These are phyloP conservation scores for Sialis fuliginosa DNA, from an alignment of 2,888 invertebrate genomes.

Conservation along the genomic window DNA sequence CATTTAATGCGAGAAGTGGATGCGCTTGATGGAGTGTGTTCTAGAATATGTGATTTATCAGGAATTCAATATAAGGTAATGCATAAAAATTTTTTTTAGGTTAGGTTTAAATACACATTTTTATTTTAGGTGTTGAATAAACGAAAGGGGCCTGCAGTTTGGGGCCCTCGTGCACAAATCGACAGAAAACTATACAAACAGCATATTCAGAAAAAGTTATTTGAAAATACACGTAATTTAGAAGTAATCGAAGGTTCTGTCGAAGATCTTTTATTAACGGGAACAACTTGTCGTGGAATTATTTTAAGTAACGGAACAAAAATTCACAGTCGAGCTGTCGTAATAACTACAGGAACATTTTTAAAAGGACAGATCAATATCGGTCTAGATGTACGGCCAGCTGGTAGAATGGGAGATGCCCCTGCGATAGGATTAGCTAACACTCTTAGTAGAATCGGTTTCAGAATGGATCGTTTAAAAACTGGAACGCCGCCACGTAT, in stretches of 20 bases:
- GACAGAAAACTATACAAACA: slow-evolving; percentile 63
- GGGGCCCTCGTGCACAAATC: slow-evolving; percentile 78
- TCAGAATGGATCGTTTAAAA: slow-evolving; percentile 62
- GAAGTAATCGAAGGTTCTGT: slow-evolving; percentile 53
- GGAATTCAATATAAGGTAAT: slow-evolving; percentile 59
- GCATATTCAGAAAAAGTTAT: slow-evolving; percentile 54
- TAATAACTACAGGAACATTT: slow-evolving; percentile 81
- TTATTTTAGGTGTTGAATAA: slow-evolving; percentile 43
- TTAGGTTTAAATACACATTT: slow-evolving; percentile 1
- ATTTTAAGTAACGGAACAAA: slow-evolving; percentile 37
- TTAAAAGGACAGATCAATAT: slow-evolving; percentile 70
- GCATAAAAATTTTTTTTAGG: background rate
- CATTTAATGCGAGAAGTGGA: slow-evolving; percentile 76
- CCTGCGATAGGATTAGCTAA: slow-evolving; percentile 59
- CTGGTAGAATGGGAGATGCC: slow-evolving; percentile 66
- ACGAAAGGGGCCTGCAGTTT: slow-evolving; percentile 72
- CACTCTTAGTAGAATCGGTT: slow-evolving; percentile 50
- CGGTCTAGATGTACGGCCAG: slow-evolving; percentile 53
- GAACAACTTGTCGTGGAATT: slow-evolving; percentile 28
- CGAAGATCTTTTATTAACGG: slow-evolving; percentile 50
- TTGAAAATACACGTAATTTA: slow-evolving; percentile 40
- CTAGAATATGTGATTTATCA: slow-evolving; percentile 60
- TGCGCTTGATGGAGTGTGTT: slow-evolving; percentile 73
- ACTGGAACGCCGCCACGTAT: slow-evolving; percentile 78
- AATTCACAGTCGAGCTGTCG: slow-evolving; percentile 43